A percentile compares a stretch with the other conserved stretches of the same genome.
Conservation (phyloP, 2,888 invertebrate species). For the Chesias legatella region DNA sequence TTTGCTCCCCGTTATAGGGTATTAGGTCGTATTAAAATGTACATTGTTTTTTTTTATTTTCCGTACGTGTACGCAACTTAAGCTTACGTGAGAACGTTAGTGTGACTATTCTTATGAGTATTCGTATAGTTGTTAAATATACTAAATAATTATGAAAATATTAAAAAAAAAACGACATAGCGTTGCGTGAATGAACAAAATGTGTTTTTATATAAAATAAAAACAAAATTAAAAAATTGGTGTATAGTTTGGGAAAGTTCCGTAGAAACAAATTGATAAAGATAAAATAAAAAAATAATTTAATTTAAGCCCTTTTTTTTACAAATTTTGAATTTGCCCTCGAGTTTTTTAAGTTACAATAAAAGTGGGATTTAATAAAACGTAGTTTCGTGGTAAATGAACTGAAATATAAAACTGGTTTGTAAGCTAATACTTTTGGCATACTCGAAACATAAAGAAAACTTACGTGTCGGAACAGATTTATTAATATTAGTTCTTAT, state of each 20-base stretch:
- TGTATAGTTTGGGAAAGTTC: slow-evolving; percentile 16
- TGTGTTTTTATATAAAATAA: slow-evolving; percentile 17
- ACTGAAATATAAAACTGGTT: too few relatives aligned
- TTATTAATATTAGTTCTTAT: slow-evolving; percentile 1
- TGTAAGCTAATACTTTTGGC: too few relatives aligned
- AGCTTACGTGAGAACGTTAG: slow-evolving; percentile 5
- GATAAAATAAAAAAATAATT: slow-evolving; percentile 9
- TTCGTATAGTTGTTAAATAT: slow-evolving; percentile 36
- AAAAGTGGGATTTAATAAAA: too few relatives aligned
- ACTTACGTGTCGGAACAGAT: background rate
- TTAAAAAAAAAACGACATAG: slow-evolving; percentile 41
- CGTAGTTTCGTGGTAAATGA: too few relatives aligned
- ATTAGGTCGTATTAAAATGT: too few relatives aligned
- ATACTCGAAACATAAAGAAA: too few relatives aligned
- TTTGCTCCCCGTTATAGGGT: too few relatives aligned
- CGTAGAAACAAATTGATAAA: slow-evolving; percentile 11
- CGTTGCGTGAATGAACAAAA: slow-evolving; percentile 39
- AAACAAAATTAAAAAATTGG: slow-evolving; percentile 10
- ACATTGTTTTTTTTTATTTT: background rate
- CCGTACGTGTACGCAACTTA: slow-evolving; percentile 12
- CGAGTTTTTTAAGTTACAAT: too few relatives aligned
- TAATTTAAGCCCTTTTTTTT: slow-evolving; percentile 10
- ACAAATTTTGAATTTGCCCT: background rate
- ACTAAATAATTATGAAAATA: slow-evolving; percentile 35
- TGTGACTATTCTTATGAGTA: slow-evolving; percentile 51